phyloP scores from a whole-genome alignment of 1,140 invertebrate species.

The Bombus breviceps region DNA sequence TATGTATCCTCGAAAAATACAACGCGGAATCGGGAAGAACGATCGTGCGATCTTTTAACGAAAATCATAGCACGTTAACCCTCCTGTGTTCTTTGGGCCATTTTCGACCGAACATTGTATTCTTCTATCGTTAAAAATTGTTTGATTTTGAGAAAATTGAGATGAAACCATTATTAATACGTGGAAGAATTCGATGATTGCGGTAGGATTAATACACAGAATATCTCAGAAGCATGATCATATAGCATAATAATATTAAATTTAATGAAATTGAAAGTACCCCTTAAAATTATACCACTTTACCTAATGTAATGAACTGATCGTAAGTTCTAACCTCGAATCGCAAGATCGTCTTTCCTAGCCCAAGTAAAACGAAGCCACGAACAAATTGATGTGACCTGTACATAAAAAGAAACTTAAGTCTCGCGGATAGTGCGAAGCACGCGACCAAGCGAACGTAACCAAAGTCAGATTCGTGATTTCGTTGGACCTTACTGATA shows the following conservation, averaged over 20 bases:
- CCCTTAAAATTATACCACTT: too few relatives aligned
- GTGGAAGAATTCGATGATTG: too few relatives aligned
- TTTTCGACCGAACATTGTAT: too few relatives aligned
- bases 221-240: too few relatives aligned
- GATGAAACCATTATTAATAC: too few relatives aligned
- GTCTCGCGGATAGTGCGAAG: slow-evolving; percentile 17
- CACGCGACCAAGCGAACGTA: slow-evolving; percentile 55
- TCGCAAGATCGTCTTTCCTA: neutral
- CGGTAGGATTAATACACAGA: too few relatives aligned
- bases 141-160: too few relatives aligned
- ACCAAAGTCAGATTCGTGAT: slow-evolving; percentile 61
- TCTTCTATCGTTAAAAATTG: too few relatives aligned
- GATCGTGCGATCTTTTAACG: neutral
- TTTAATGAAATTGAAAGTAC: too few relatives aligned
- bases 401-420: neutral
- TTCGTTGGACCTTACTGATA: slow-evolving; percentile 59
- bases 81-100: too few relatives aligned
- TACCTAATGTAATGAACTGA: neutral
- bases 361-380: neutral
- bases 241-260: too few relatives aligned
- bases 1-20: neutral
- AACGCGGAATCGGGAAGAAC: neutral
- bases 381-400: neutral
- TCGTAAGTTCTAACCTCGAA: neutral
- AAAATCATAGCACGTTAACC: neutral